These are phyloP conservation scores for Peromyscus aztecus DNA, from an alignment of 2,797 vertebrate species.

Conservation along the genomic window DNA sequence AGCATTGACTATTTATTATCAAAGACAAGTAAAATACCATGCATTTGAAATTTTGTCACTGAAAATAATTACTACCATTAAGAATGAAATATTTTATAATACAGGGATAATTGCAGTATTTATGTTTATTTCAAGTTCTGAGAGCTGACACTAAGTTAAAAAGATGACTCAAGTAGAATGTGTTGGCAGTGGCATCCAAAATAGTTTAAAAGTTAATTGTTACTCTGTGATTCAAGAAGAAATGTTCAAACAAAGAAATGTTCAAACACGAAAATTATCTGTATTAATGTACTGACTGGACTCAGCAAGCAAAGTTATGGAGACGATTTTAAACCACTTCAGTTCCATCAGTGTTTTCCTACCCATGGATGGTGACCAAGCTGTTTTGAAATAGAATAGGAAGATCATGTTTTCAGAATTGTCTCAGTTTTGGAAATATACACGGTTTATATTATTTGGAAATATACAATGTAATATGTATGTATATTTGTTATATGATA, in stretches of 20 bases:
- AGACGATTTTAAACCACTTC: not conserved
- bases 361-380: not conserved
- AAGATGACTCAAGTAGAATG: not conserved
- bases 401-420: not conserved
- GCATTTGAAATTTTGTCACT: conserved; percentile 53
- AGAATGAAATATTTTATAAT: conserved; percentile 52
- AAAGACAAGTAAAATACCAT: conserved; percentile 54
- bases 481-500: too few relatives aligned
- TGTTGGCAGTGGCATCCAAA: not conserved
- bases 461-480: not conserved
- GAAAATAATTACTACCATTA: conserved; percentile 68
- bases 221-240: not conserved
- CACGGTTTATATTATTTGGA: conserved; percentile 18
- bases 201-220: conserved; percentile 40
- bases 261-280: not conserved
- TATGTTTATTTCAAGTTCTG: conserved; percentile 15
- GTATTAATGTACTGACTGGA: not conserved
- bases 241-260: not conserved
- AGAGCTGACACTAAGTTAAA: conserved; percentile 40
- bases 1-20: conserved; percentile 19
- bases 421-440: not conserved
- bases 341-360: not conserved
- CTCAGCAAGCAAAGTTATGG: not conserved
- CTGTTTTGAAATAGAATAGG: not conserved
- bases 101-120: conserved; percentile 44